Percentiles rank a stretch among this genome's conserved stretches.
phyloP scores from a whole-genome alignment of 2,113 vertebrate genomes.

The Anseranas semipalmata region DNA sequence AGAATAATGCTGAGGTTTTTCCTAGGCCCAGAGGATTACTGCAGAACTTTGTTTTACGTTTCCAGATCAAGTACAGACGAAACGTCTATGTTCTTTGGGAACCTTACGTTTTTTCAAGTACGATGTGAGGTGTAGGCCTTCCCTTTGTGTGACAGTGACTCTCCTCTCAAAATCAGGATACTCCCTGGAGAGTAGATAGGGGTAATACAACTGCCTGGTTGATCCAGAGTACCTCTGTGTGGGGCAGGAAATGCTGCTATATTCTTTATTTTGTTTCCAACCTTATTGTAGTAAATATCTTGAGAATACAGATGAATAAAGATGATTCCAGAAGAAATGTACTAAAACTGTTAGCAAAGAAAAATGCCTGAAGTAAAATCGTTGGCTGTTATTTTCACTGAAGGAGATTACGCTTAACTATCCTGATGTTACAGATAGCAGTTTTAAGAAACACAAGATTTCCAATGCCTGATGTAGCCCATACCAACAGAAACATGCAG shows the following conservation, averaged over 20 bases:
- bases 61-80: neutral
- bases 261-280: neutral
- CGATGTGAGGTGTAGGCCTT: neutral
- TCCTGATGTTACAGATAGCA: neutral
- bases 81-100: neutral
- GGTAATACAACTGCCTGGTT: neutral
- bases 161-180: neutral
- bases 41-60: neutral
- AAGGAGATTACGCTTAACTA: neutral
- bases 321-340: neutral
- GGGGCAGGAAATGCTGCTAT: neutral
- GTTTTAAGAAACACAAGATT: neutral
- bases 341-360: neutral
- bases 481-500: neutral
- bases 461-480: neutral
- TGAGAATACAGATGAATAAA: neutral
- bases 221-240: neutral
- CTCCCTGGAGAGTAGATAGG: neutral
- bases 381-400: neutral
- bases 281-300: neutral
- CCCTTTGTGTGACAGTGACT: neutral
- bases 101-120: neutral
- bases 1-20: accelerated
- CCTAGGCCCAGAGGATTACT: neutral
- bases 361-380: neutral